Evolutionary conservation across 1,140 invertebrate genomes (phyloP), one percentile per base, ranked within the genome.

Genomic region (Bombus pascuorum): DNA sequence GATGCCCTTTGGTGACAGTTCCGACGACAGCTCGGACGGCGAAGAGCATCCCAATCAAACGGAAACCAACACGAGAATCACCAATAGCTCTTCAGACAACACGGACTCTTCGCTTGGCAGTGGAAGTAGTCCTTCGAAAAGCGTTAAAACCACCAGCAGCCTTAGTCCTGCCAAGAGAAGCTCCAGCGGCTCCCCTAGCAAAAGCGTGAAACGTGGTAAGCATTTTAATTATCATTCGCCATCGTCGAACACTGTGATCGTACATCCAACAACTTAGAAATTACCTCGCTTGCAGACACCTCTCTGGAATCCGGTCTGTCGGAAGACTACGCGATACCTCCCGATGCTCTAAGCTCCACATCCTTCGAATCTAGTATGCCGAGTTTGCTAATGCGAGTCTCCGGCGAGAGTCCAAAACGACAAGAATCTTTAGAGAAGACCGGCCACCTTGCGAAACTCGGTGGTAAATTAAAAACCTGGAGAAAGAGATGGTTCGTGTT

Each of bases 401-500:
- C 95, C 59, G 96, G 96, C 15, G 97, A 97, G 91, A 97, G 97
- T 88, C 97, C 97, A 2, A 96, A 97, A 87, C 95, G 96, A 76
- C 96, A 96, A 57, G 98, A 98, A 91, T 97, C 97, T 2, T 94
- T 99, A 39, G 98, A 99, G 92, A 99, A 99, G 95, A 97, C 97
- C 91, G 98, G 99, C 10, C 98, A 99, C 92, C 95, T 99, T 62
- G 98, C 98, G 25, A 99, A 99, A 95, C 96, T 99, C 62, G 98
- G 98, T 72, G 98, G 98, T 25, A 99, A 99, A 95, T 95, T 99
- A 2, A 99, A 99, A 95, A 99, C 98, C 0, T 99, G 98, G 98
- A 96, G 98, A 87, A 98, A 98, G 92, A 96, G 98, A 91, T 99
- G 98, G 97, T 99, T 99, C 92, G 98, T 99, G 0, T 95, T 99